Base-by-base conservation (phyloP, 1,140 invertebrate species). In the Medauroidea extradentata region DNA sequence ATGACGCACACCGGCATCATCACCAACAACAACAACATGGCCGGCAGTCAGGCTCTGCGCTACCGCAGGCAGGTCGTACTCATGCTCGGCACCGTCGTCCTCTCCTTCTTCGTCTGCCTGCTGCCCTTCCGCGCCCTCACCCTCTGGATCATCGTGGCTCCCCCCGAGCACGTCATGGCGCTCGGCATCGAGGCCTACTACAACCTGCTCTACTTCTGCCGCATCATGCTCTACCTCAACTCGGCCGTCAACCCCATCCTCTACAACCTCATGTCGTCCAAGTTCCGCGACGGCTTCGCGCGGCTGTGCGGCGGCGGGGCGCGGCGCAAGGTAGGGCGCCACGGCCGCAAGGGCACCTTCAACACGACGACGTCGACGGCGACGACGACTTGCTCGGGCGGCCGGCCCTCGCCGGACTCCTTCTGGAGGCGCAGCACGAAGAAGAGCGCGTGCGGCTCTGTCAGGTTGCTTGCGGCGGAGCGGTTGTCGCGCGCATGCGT, bases 171-270 rank as follows among this genome's bases (percentile, higher is more conserved):
- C 14, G 75, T 86, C 23, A 72, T 78, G 14, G 73, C 79, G 43
- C 71, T 88, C 2, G 86, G 85, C 42, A 78, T 85, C 16, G 86
- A 91, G 63, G 82, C 79, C 9, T 94, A 87, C 75, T 90, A 88
- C 71, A 87, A 85, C 61, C 75, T 94, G 3, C 71, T 94, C 1
- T 92, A 89, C 68, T 90, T 93, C 68, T 87, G 85, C 56, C 81
- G 91, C 61, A 85, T 91, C n/a, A 88, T 94, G 86, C 75, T 89
- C 39, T 93, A 93, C 69, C 76, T 93, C 52, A 93, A 94, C 69
- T 91, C 89, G 0, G 89, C 88, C 7, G 76, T 92, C 41, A 92
- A 93, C 76, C 90, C 90, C 0, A 87, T 91, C 57, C 71, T 92
- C 1, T 92, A 92, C 67, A 90, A 90, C 71, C 73, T 90, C n/a